Conservation (phyloP, 2,797 vertebrate species). For the Eospalax fontanierii region DNA sequence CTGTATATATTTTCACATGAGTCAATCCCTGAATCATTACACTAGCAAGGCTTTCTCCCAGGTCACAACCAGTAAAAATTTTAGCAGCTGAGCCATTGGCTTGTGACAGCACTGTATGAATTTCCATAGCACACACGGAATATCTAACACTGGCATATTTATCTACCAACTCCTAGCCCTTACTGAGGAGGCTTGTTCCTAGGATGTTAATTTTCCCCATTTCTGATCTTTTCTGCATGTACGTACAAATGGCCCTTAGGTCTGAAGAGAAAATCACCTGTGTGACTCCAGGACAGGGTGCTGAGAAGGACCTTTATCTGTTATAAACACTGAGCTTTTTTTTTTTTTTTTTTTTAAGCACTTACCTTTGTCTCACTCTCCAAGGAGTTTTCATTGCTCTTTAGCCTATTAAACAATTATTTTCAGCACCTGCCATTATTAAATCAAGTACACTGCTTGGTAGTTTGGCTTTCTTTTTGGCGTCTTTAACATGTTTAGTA, state of each 20-base stretch:
- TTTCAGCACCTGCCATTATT: neutral
- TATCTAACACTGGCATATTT: neutral
- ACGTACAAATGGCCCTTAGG: neutral
- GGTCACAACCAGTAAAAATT: neutral
- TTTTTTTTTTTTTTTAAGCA: neutral
- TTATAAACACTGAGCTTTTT: neutral
- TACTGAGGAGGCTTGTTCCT: neutral
- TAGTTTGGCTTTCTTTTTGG: neutral
- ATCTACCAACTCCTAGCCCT: no score
- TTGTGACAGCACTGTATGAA: neutral
- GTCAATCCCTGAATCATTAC: neutral
- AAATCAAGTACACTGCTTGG: neutral
- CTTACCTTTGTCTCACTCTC: neutral
- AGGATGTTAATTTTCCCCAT: neutral
- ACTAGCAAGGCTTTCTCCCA: neutral
- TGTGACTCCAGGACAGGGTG: neutral
- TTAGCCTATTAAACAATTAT: slow-evolving; percentile 4
- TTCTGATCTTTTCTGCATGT: neutral
- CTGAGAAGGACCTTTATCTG: neutral
- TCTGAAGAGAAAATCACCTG: neutral
- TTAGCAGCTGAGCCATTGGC: neutral
- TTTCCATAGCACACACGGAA: neutral
- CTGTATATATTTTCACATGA: neutral
- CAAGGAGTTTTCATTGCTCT: neutral
- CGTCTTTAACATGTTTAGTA: slow-evolving; percentile 47